Evolutionary conservation across 2,797 vertebrate species (phyloP).

Genomic region (Chaenodraco wilsoni): DNA sequence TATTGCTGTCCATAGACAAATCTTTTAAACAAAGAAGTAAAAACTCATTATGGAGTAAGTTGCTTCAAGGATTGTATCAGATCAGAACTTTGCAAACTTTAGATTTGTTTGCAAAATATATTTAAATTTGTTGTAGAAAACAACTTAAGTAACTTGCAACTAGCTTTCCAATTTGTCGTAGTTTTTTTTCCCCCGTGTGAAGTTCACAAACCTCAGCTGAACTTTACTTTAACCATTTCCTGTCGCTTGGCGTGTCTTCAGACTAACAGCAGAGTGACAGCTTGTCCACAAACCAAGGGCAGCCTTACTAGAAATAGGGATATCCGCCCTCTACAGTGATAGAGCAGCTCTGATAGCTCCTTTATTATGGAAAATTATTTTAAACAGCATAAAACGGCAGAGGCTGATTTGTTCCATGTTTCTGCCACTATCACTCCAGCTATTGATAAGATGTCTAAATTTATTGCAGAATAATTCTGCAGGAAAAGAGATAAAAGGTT

Average conservation of each 20-base stretch:
- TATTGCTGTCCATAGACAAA: too few relatives aligned
- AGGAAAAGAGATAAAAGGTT: slow-evolving; percentile 99
- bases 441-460: slow-evolving; percentile 99
- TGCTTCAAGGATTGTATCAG: background rate
- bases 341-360: slow-evolving; percentile 90
- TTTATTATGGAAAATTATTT: slow-evolving; percentile 97
- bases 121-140: slow-evolving; percentile 1
- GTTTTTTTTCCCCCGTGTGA: slow-evolving; percentile 23
- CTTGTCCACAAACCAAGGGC: slow-evolving; percentile 76
- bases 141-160: background rate
- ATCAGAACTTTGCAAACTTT: background rate
- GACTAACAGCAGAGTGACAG: slow-evolving; percentile 73
- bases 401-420: slow-evolving; percentile 92
- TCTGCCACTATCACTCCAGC: slow-evolving; percentile 93
- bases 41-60: too few relatives aligned
- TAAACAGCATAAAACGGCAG: slow-evolving; percentile 91
- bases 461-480: slow-evolving; percentile 99
- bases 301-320: slow-evolving; percentile 72
- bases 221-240: slow-evolving; percentile 53
- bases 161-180: slow-evolving; percentile 14
- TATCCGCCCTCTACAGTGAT: slow-evolving; percentile 74
- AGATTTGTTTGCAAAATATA: background rate
- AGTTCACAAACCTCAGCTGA: slow-evolving; percentile 49
- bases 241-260: slow-evolving; percentile 66
- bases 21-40: too few relatives aligned